These are phyloP conservation scores for Malurus splendens DNA, from an alignment of 2,797 vertebrate genomes.

Conservation along the genomic window DNA sequence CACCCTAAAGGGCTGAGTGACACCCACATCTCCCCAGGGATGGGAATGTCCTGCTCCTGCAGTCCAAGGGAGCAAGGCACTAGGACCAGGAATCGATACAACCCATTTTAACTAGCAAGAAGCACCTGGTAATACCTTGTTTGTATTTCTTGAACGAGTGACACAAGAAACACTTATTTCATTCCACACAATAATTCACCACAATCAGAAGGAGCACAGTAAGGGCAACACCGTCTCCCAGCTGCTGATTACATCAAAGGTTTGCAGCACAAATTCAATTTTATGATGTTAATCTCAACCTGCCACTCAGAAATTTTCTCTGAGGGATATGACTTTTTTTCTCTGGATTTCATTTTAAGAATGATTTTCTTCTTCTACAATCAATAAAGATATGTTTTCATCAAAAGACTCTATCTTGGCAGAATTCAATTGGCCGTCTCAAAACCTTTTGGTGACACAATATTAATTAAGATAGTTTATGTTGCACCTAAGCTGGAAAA, in stretches of 20 bases:
- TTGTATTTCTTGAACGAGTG: slow-evolving; percentile 75
- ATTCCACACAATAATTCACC: slow-evolving; percentile 75
- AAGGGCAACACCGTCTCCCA: slow-evolving; percentile 77
- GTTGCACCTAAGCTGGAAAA: slow-evolving; percentile 68
- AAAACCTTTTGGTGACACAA: slow-evolving; percentile 75
- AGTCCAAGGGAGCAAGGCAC: slow-evolving; percentile 3
- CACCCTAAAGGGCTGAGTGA: neutral
- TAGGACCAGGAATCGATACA: slow-evolving; percentile 52
- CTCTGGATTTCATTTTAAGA: slow-evolving; percentile 82
- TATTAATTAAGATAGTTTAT: slow-evolving; percentile 81
- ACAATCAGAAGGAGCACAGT: slow-evolving; percentile 70
- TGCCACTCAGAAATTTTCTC: slow-evolving; percentile 83
- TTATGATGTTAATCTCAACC: slow-evolving; percentile 80
- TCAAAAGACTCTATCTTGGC: slow-evolving; percentile 78
- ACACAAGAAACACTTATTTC: slow-evolving; percentile 76
- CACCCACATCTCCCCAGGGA: neutral
- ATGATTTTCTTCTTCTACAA: slow-evolving; percentile 78
- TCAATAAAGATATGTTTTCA: slow-evolving; percentile 82
- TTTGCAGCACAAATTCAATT: slow-evolving; percentile 81
- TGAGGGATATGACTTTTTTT: slow-evolving; percentile 77
- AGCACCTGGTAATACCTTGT: slow-evolving; percentile 70
- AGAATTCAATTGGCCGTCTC: slow-evolving; percentile 78
- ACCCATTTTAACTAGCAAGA: slow-evolving; percentile 69
- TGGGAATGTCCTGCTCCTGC: neutral
- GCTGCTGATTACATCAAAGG: slow-evolving; percentile 80